These are phyloP conservation scores for Clunio marinus DNA, from an alignment of 2,888 invertebrate species.

Conservation along the genomic window DNA sequence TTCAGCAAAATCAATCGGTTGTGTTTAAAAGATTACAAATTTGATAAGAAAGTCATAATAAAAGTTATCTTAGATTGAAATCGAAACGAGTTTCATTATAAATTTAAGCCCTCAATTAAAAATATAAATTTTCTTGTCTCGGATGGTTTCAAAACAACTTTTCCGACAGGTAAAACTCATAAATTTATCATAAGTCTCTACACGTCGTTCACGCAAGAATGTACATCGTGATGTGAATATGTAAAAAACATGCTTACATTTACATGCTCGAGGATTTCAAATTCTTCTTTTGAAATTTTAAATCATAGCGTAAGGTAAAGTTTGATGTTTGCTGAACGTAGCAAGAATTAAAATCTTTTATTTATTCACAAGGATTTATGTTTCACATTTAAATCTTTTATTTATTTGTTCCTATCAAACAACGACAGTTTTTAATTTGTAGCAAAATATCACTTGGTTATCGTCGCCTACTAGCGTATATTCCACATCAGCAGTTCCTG, in stretches of 20 bases:
- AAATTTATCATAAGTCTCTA: conserved; percentile 2
- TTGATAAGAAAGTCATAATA: too few species aligned
- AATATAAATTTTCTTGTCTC: background rate
- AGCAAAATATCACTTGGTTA: conserved; percentile 8
- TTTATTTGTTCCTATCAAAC: background rate
- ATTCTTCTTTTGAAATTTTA: background rate
- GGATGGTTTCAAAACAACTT: background rate
- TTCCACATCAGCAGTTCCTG: background rate
- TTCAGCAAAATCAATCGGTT: too few species aligned
- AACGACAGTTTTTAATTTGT: background rate
- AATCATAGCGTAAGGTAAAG: background rate
- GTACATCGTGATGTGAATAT: conserved; percentile 12
- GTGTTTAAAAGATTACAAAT: too few species aligned
- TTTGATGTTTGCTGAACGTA: background rate
- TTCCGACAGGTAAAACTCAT: background rate
- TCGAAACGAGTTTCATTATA: too few species aligned
- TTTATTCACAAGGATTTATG: background rate
- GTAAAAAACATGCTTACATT: background rate
- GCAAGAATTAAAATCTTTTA: background rate
- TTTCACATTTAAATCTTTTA: background rate
- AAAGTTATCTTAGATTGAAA: too few species aligned
- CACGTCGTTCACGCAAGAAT: background rate
- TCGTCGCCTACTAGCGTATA: background rate
- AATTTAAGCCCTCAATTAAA: background rate
- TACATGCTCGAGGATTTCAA: background rate